Conservation (phyloP, 2,113 vertebrate species). For the Serilophus lunatus region DNA sequence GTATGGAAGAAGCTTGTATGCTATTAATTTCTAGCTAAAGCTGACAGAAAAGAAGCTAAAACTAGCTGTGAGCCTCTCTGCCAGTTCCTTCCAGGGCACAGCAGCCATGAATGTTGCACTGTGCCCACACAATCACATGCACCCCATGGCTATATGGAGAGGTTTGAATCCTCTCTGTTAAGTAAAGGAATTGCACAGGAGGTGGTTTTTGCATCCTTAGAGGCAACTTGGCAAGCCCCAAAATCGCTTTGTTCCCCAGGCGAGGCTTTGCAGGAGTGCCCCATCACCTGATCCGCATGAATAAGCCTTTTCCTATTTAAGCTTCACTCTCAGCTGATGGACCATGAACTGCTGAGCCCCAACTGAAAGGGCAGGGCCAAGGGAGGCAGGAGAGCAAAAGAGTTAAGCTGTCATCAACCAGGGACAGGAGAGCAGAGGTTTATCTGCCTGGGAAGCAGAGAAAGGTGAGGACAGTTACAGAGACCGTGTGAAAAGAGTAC, state of each 20-base stretch:
- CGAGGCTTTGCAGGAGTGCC: background rate
- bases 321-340: background rate
- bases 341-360: slow-evolving; percentile 2
- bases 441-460: background rate
- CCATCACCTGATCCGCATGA: slow-evolving; percentile 15
- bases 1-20: background rate
- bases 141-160: background rate
- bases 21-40: background rate
- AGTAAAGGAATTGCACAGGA: background rate
- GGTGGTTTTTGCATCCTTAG: background rate
- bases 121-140: background rate
- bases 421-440: background rate
- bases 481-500: background rate
- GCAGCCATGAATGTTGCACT: background rate
- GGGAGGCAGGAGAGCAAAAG: background rate
- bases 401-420: background rate
- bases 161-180: background rate
- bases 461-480: background rate
- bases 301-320: slow-evolving; percentile 3
- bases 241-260: background rate
- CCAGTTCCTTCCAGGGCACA: background rate
- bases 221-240: background rate
- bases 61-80: background rate
- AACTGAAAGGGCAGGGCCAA: background rate
- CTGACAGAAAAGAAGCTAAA: background rate